Conservation (phyloP, 2,888 invertebrate species). For the Sarcophaga variegata region DNA sequence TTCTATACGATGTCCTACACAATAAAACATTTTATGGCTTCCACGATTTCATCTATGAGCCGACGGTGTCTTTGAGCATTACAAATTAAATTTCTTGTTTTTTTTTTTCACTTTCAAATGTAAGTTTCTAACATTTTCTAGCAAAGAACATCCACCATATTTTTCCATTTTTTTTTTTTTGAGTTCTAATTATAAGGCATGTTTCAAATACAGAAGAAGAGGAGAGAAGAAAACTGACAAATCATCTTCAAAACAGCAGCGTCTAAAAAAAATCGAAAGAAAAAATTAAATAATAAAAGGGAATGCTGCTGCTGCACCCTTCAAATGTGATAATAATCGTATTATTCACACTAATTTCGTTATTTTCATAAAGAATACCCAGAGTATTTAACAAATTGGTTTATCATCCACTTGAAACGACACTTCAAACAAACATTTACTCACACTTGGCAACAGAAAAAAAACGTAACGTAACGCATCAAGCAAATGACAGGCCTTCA, state of each 20-base stretch:
- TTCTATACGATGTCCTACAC: too few species aligned
- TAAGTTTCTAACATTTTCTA: too few species aligned
- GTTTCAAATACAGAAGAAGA: too few species aligned
- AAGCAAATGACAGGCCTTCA: not conserved
- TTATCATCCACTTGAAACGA: conserved; percentile 68
- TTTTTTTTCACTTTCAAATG: too few species aligned
- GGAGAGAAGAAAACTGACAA: not conserved
- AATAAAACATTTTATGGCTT: too few species aligned
- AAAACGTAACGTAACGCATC: not conserved
- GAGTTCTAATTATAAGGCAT: too few species aligned
- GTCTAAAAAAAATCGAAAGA: not conserved
- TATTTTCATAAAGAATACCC: conserved; percentile 5
- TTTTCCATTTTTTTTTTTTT: too few species aligned
- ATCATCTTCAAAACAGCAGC: not conserved
- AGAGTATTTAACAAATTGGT: conserved; percentile 67
- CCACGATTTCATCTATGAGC: too few species aligned
- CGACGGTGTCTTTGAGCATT: too few species aligned
- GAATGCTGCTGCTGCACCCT: conserved; percentile 40
- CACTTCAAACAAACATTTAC: conserved; percentile 43
- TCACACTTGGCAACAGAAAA: conserved; percentile 39
- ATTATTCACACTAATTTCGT: conserved; percentile 75
- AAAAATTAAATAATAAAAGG: not conserved
- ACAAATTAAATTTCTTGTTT: too few species aligned
- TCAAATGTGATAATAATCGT: conserved; percentile 71
- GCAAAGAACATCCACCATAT: too few species aligned